Percentiles rank a stretch among this genome's conserved stretches.
Evolutionary conservation across 1,140 invertebrate species (phyloP).

Genomic region (Drosophila virilis): DNA sequence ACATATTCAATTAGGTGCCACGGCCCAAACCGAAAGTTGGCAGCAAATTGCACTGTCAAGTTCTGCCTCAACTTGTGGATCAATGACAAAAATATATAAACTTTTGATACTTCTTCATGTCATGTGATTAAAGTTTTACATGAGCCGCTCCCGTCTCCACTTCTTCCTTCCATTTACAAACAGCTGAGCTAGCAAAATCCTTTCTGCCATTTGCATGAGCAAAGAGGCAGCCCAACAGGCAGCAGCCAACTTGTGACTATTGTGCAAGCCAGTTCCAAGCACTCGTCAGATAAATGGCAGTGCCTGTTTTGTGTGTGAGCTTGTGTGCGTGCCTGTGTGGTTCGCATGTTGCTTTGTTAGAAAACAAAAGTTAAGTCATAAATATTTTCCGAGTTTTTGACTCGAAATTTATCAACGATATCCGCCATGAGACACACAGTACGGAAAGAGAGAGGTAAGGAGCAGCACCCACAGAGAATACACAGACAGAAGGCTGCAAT

Average conservation of each 20-base stretch:
- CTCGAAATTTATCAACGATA: slow-evolving; percentile 83
- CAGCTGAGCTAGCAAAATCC: slow-evolving; percentile 37
- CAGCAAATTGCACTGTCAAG: slow-evolving; percentile 49
- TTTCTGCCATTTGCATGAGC: slow-evolving; percentile 68
- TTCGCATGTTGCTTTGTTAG: slow-evolving; percentile 67
- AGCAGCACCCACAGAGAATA: background rate
- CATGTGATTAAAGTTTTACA: slow-evolving; percentile 79
- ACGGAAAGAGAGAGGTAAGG: background rate
- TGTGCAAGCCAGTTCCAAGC: slow-evolving; percentile 35
- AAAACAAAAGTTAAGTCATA: slow-evolving; percentile 83
- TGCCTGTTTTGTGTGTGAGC: slow-evolving; percentile 10
- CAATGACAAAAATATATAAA: slow-evolving; percentile 70
- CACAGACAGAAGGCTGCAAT: slow-evolving; percentile 21
- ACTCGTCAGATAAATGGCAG: background rate
- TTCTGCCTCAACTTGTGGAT: slow-evolving; percentile 54
- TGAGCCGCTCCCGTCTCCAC: slow-evolving; percentile 10
- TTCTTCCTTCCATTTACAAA: slow-evolving; percentile 12
- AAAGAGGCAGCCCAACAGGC: slow-evolving; percentile 9
- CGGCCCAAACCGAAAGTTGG: slow-evolving; percentile 25
- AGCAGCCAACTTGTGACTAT: slow-evolving; percentile 53
- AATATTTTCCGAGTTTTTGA: slow-evolving; percentile 82
- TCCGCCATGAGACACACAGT: slow-evolving; percentile 56
- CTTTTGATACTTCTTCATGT: slow-evolving; percentile 66
- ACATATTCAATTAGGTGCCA: slow-evolving; percentile 78
- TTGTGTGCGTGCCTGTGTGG: slow-evolving; percentile 17